Evolutionary conservation across 2,113 vertebrate species (phyloP), one percentile per base, ranked within the genome.

Genomic region (Scartelaos histophorus): DNA sequence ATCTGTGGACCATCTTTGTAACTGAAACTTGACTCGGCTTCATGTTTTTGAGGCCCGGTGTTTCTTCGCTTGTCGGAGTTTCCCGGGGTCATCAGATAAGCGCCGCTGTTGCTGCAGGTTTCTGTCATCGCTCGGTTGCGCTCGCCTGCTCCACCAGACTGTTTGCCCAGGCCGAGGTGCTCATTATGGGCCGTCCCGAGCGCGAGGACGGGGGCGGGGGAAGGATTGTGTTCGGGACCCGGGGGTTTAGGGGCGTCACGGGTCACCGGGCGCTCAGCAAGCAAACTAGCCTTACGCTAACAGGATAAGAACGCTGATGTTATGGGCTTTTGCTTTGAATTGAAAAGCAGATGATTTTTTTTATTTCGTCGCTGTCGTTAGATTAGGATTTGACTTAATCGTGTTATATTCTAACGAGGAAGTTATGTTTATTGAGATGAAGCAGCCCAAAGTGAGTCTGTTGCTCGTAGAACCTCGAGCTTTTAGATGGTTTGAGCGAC

Each of bases 251-350:
- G 87, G 83, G 72, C 83, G 80, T 85, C 67, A 69, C 74, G 90
- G 89, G 88, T 92, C 90, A 90, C 16, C 7, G 76, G 77, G 70
- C 71, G 74, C 69, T 87, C 75, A 83, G 77, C 68, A 78, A 78
- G 79, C 82, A 80, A 79, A 71, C 76, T 72, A 17, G 2, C 35
- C 19, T 17, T 62, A 19, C 35, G 3, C 29, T 19, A 35, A 62
- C 60, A n/a, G 25, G 58, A 61, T 34, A 35, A 15, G 11, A 3
- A 35, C 17, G 19, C 13, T 3, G 17, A 19, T 64, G 34, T 43
- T n/a, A 12, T 64, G 17, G 34, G 38, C 10, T 34, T 34, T 34
- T 61, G 34, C 13, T 5, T 3, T 19, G 13, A 12, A n/a, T 64
- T 64, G 7, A 34, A 62, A 64, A 64, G 17, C 34, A 34, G 24